phyloP scores from a whole-genome alignment of 2,797 vertebrate species.

The Acridotheres tristis region DNA sequence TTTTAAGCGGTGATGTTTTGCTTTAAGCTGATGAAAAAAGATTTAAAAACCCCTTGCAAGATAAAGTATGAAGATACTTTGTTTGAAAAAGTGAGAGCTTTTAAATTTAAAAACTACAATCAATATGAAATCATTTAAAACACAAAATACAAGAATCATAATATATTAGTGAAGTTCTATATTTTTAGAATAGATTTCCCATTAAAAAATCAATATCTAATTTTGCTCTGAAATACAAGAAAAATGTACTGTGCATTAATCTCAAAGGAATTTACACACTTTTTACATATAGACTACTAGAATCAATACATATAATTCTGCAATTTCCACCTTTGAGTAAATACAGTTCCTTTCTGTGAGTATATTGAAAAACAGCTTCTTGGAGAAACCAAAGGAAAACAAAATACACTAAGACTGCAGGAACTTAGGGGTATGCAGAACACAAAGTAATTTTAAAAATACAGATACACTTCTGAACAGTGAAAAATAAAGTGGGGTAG shows the following conservation, averaged over 20 bases:
- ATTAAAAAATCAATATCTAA: slow-evolving; percentile 65
- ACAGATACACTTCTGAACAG: neutral
- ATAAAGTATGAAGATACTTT: neutral
- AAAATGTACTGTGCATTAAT: slow-evolving; percentile 21
- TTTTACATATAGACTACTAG: neutral
- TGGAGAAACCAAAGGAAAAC: neutral
- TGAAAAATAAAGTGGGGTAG: neutral
- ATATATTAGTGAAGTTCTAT: neutral
- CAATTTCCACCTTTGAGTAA: neutral
- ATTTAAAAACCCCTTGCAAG: neutral
- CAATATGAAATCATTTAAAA: slow-evolving; percentile 47
- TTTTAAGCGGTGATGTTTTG: neutral
- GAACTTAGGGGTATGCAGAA: neutral
- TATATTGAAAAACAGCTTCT: neutral
- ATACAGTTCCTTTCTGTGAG: neutral
- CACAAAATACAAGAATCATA: slow-evolving; percentile 22
- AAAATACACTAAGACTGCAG: neutral
- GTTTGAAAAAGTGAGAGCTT: neutral
- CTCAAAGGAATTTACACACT: slow-evolving; percentile 12
- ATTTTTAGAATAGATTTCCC: slow-evolving; percentile 54
- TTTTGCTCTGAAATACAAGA: slow-evolving; percentile 50
- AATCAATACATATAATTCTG: neutral
- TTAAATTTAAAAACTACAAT: slow-evolving; percentile 21
- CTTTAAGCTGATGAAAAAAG: neutral
- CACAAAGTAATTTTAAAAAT: neutral